Evolutionary conservation across 2,888 invertebrate species (phyloP), one percentile per base, ranked within the genome.

Genomic region (Cacoxenus indagator): DNA sequence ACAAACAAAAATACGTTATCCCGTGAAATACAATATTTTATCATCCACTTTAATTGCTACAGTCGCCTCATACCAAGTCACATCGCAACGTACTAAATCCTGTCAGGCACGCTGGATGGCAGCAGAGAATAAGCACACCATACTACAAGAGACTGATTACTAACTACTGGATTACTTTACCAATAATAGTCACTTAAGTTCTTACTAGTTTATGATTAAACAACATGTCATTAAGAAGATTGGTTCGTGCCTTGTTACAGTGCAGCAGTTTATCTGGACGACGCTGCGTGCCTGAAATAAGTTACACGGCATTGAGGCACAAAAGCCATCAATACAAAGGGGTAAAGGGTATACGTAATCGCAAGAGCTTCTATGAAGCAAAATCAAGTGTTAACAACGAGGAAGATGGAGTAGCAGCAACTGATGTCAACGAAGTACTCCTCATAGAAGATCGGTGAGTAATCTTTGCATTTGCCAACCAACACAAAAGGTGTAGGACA

Each of bases 41-140:
- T 19, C 87, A 1, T 88, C 89, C 9, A 82, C 87, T 0, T 22
- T 85, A 29, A 78, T 81, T 2, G 87, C 86, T 22, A 83, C 86
- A 0, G 78, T 78, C 0, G 73, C 87, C 1, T 82, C 89, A 0
- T 90, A 89, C 68, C 83, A 87, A 67, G 73, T 88, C 0, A 89
- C 89, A 1, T 84, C 85, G 11, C 83, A 84, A 17, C 81, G 88
- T 17, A 87, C 88, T 0, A 86, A 84, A 71, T 78, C 87, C n/a
- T 90, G 89, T 70, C 89, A 89, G 78, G 87, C 87, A 14, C 87
- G 86, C 57, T 89, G 89, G 89, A 86, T 89, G 87, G 88, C 89
- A 37, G 85, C 84, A 17, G 89, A 89, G 75, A 85, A 86, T 68
- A 89, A 88, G 70, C 85, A 87, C 70, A 86, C 89, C 1, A 85